Percentiles rank a stretch among this genome's conserved stretches.
phyloP scores from a whole-genome alignment of 1,140 invertebrate genomes.

The Planococcus citri region DNA sequence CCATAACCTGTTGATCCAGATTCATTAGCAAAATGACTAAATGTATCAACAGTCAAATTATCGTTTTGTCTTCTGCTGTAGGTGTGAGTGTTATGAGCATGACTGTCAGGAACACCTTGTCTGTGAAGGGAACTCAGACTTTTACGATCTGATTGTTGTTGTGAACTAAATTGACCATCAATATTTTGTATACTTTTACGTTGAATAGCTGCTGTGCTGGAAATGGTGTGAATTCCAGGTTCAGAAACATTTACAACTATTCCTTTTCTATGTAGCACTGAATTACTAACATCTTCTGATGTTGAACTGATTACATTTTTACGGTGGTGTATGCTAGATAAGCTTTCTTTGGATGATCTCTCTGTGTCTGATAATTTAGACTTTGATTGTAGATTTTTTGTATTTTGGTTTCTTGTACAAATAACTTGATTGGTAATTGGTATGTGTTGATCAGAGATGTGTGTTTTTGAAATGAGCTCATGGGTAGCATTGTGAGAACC shows the following conservation, averaged over 20 bases:
- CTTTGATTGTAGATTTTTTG: too few relatives aligned
- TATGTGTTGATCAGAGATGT: too few relatives aligned
- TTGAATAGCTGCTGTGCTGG: slow-evolving; percentile 62
- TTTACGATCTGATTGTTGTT: slow-evolving; percentile 51
- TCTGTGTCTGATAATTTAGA: too few relatives aligned
- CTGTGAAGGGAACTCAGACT: slow-evolving; percentile 64
- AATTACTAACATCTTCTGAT: slow-evolving; percentile 55
- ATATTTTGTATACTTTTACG: slow-evolving; percentile 64
- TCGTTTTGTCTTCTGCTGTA: slow-evolving; percentile 17
- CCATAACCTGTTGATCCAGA: slow-evolving; percentile 51
- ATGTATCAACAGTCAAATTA: slow-evolving; percentile 46
- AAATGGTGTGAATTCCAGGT: slow-evolving; percentile 43
- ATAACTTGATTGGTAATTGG: not conserved
- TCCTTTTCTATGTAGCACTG: slow-evolving; percentile 60
- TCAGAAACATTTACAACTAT: slow-evolving; percentile 40
- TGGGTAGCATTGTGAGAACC: too few relatives aligned
- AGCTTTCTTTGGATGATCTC: not conserved
- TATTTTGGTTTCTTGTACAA: too few relatives aligned
- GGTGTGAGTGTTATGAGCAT: slow-evolving; percentile 23
- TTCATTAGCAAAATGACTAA: slow-evolving; percentile 47
- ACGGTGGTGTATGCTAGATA: slow-evolving; percentile 37
- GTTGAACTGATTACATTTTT: slow-evolving; percentile 56
- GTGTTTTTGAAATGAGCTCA: too few relatives aligned
- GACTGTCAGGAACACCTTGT: slow-evolving; percentile 25
- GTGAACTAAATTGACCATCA: slow-evolving; percentile 50